phyloP scores from a whole-genome alignment of 2,888 invertebrate species.

The Nemotelus pantherinus region DNA sequence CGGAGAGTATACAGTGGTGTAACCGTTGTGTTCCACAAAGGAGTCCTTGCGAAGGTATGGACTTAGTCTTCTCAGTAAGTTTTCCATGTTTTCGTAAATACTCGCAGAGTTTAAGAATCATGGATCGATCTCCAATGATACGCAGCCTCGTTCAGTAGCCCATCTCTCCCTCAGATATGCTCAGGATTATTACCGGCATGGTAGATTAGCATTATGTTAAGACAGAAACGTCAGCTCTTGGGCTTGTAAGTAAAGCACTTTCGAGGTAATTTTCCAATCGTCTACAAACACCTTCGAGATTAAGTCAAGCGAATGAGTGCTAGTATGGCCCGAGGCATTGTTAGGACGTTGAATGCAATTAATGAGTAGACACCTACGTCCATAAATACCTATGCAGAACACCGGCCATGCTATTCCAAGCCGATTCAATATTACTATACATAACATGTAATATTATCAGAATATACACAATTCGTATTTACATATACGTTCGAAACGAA shows the following conservation, averaged over 20 bases:
- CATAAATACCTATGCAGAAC: conserved; percentile 25
- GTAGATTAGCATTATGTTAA: conserved; percentile 42
- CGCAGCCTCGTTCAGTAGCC: too few species aligned
- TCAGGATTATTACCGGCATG: conserved; percentile 30
- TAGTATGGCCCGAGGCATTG: conserved; percentile 41
- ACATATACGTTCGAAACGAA: conserved; percentile 30
- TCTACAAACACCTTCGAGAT: conserved; percentile 43
- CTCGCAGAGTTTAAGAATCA: too few species aligned
- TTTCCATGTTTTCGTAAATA: too few species aligned
- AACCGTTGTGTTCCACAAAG: too few species aligned
- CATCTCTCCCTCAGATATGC: too few species aligned
- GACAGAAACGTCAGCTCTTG: conserved; percentile 41
- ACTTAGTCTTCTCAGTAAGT: too few species aligned
- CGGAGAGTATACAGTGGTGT: neutral
- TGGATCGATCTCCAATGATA: too few species aligned
- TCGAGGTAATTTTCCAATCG: conserved; percentile 43
- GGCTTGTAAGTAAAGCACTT: conserved; percentile 42
- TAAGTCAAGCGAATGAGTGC: conserved; percentile 41
- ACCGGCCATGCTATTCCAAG: neutral
- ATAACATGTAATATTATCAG: conserved; percentile 38
- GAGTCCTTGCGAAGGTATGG: too few species aligned
- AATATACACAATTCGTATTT: conserved; percentile 23
- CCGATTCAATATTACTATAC: neutral
- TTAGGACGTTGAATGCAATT: conserved; percentile 45
- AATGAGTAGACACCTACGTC: conserved; percentile 44